Base-by-base conservation (phyloP, 2,888 invertebrate species). In the Rhamphomyia laevipes region DNA sequence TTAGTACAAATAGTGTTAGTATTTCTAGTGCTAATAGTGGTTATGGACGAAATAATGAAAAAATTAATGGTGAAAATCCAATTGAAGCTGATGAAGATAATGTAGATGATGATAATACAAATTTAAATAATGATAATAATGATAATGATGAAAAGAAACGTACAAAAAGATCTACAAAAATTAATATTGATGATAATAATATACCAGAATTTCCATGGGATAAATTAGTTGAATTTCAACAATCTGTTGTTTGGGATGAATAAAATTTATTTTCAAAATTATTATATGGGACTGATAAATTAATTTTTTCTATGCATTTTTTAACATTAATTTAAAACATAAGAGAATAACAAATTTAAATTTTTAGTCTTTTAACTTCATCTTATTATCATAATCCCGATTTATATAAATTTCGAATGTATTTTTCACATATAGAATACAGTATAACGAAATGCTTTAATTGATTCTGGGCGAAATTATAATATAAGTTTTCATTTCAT, bases 181-280 rank as follows among this genome's bases (percentile, higher is more conserved):
- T 64, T 16, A 52, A 57, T 45, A 49, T 55, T 15, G 53, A 52
- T 23, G 55, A 56, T 38, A 58, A 64, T 35, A 63, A 70, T 54
- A 68, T 72, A 55, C 82, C 82, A 16, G 77, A 80, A 16, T 86
- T 88, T 65, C 88, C 88, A 48, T 87, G 86, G 86, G 76, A 83
- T 66, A 82, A 82, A 72, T 82, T 84, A 51, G 74, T 77, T 61
- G 81, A 84, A 66, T 73, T 87, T 61, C 77, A 82, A 58, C 73
- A 77, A 64, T 75, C 78, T 55, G 75, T 81, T 64, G 71, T 78
- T 63, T 86, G 86, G 85, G 82, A 82, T 61, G 74, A 68, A 65
- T 42, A 27, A 41, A 6, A 17, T n/a, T 35, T n/a, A 35, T 13
- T 3, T 35, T 11, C 38, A 41, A 43, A n/a, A n/a, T n/a, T n/a